Evolutionary conservation across 1,140 invertebrate species (phyloP).

Genomic region (Drosophila parabipectinata): DNA sequence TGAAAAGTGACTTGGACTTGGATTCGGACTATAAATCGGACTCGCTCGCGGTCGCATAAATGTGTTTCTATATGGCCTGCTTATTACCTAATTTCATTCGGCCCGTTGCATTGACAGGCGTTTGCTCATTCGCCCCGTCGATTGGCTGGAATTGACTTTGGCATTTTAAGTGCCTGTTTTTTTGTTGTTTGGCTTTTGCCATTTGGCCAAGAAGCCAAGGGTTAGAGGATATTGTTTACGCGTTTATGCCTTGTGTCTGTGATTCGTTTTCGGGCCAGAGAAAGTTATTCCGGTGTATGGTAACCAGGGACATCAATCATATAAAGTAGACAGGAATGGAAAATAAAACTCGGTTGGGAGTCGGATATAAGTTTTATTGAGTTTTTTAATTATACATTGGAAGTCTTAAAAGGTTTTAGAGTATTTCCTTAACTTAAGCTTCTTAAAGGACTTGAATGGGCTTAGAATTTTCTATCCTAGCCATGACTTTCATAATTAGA

Average conservation of each 20-base stretch:
- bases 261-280: conserved; percentile 25
- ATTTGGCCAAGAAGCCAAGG: conserved; percentile 51
- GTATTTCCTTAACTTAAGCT: background rate
- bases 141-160: conserved; percentile 60
- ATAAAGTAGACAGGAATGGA: conserved; percentile 15
- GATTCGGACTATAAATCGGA: conserved; percentile 27
- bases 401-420: background rate
- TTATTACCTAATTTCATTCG: conserved; percentile 81
- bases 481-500: conserved; percentile 11
- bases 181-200: conserved; percentile 43
- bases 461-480: background rate
- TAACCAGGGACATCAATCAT: conserved; percentile 29
- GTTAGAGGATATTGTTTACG: conserved; percentile 49
- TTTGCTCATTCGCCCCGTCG: conserved; percentile 33
- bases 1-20: conserved; percentile 75
- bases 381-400: no score
- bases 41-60: conserved; percentile 32
- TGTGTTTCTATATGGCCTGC: conserved; percentile 63
- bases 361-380: background rate
- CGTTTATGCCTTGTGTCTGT: conserved; percentile 8
- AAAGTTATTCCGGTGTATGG: conserved; percentile 30
- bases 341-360: background rate
- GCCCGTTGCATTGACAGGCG: conserved; percentile 46
- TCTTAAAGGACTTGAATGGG: background rate
- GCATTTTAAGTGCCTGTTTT: conserved; percentile 67